phyloP scores from a whole-genome alignment of 2,888 invertebrate species.

The Metellina segmentata region DNA sequence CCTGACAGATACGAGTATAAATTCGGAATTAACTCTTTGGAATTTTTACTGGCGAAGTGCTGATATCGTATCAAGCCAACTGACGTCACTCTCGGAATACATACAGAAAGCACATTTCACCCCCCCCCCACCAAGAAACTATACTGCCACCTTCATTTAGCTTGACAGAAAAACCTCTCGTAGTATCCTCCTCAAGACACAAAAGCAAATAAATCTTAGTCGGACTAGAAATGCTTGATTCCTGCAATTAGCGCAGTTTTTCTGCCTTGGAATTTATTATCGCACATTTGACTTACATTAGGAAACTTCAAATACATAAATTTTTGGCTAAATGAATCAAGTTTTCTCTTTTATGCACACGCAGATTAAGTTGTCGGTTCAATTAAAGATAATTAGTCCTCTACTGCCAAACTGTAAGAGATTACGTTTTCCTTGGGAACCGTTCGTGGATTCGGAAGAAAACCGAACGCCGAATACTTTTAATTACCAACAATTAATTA shows the following conservation, averaged over 20 bases:
- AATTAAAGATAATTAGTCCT: slow-evolving; percentile 31
- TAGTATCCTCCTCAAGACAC: not conserved
- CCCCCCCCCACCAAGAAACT: too few species aligned
- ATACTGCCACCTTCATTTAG: too few species aligned
- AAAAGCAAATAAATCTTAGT: not conserved
- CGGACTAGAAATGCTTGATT: not conserved
- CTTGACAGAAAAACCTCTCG: too few species aligned
- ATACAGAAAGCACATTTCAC: too few species aligned
- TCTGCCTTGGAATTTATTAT: not conserved
- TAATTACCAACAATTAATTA: slow-evolving; percentile 34
- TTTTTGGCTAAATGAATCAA: not conserved
- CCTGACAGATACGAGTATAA: too few species aligned
- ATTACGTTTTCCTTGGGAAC: not conserved
- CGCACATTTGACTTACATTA: not conserved
- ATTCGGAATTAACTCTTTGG: too few species aligned
- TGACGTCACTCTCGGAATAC: too few species aligned
- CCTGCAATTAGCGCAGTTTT: not conserved
- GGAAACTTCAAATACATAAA: not conserved
- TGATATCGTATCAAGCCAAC: too few species aligned
- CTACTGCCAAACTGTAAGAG: not conserved
- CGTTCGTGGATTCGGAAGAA: not conserved
- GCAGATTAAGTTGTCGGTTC: not conserved
- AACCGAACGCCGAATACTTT: slow-evolving; percentile 6
- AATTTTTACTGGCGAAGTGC: too few species aligned
- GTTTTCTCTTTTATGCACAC: not conserved